These are phyloP conservation scores for Perdita meconis DNA, from an alignment of 2,888 invertebrate genomes.

Conservation along the genomic window DNA sequence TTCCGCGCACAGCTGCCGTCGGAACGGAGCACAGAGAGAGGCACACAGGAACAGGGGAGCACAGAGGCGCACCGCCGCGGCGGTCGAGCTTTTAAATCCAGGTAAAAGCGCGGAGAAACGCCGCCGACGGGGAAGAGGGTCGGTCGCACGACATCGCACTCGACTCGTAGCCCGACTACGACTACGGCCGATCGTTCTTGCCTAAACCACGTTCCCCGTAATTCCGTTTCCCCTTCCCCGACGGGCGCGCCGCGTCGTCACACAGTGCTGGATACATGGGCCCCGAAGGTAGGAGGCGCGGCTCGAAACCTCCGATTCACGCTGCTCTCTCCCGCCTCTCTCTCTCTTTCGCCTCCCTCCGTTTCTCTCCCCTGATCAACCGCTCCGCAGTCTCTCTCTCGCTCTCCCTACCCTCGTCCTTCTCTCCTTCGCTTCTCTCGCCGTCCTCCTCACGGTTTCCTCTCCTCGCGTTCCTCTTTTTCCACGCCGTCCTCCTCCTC, in stretches of 20 bases:
- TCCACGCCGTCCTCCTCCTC: slow-evolving; percentile 2
- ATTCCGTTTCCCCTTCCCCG: slow-evolving; percentile 66
- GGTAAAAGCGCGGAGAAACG: slow-evolving; percentile 45
- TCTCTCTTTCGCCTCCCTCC: slow-evolving; percentile 54
- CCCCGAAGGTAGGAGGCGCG: slow-evolving; percentile 68
- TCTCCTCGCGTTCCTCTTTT: slow-evolving; percentile 19
- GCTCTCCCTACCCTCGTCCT: background rate
- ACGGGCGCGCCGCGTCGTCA: slow-evolving; percentile 61
- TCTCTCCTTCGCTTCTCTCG: slow-evolving; percentile 31
- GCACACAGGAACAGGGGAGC: background rate
- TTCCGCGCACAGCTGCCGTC: background rate
- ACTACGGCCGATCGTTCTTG: slow-evolving; percentile 79
- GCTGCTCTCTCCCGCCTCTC: slow-evolving; percentile 29
- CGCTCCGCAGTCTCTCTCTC: background rate
- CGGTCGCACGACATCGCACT: slow-evolving; percentile 38
- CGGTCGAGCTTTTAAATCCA: slow-evolving; percentile 33
- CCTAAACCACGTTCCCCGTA: slow-evolving; percentile 76
- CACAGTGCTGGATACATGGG: slow-evolving; percentile 66
- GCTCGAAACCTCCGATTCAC: slow-evolving; percentile 60
- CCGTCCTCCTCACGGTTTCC: slow-evolving; percentile 30
- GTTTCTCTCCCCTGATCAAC: too few species aligned
- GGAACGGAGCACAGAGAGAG: slow-evolving; percentile 1
- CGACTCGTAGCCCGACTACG: slow-evolving; percentile 67
- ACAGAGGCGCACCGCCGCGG: background rate
- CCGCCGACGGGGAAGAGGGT: slow-evolving; percentile 27